Evolutionary conservation across 2,888 invertebrate species (phyloP).

Genomic region (Thera obeliscata): DNA sequence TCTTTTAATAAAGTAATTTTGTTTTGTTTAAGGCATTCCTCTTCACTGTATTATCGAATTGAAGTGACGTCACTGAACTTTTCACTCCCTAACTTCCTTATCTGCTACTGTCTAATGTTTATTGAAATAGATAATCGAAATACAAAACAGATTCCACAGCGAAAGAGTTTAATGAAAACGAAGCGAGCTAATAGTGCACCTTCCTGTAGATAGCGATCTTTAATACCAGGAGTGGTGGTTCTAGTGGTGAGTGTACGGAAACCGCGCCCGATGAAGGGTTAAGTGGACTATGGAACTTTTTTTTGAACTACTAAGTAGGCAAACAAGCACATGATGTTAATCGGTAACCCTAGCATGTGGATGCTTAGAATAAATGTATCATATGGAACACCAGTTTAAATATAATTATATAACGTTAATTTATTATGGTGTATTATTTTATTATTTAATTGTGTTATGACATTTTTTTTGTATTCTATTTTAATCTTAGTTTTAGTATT

Average conservation of each 20-base stretch:
- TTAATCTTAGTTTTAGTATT: too few species aligned
- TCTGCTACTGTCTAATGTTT: not conserved
- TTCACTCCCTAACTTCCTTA: not conserved
- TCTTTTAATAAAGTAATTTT: too few species aligned
- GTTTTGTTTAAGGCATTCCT: too few species aligned
- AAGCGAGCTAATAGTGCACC: conserved; percentile 75
- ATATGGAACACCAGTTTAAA: too few species aligned
- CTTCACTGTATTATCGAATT: not conserved
- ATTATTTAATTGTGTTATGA: too few species aligned
- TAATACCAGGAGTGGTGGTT: conserved; percentile 78
- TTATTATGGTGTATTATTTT: too few species aligned
- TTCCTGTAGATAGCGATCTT: conserved; percentile 81
- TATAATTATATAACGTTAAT: too few species aligned
- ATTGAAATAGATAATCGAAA: conserved; percentile 29
- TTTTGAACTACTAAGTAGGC: too few species aligned
- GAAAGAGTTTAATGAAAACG: conserved; percentile 79
- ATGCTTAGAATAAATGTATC: too few species aligned
- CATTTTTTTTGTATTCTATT: too few species aligned
- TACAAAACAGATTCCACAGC: conserved; percentile 39
- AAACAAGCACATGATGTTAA: too few species aligned
- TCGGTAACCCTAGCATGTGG: too few species aligned
- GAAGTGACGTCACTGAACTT: not conserved
- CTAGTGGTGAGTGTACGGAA: conserved; percentile 60
- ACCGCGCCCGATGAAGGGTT: conserved; percentile 69
- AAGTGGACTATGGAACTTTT: conserved; percentile 3